A percentile compares a stretch with the other conserved stretches of the same genome.
Evolutionary conservation across 2,888 invertebrate species (phyloP).

Genomic region (Selenia dentaria): DNA sequence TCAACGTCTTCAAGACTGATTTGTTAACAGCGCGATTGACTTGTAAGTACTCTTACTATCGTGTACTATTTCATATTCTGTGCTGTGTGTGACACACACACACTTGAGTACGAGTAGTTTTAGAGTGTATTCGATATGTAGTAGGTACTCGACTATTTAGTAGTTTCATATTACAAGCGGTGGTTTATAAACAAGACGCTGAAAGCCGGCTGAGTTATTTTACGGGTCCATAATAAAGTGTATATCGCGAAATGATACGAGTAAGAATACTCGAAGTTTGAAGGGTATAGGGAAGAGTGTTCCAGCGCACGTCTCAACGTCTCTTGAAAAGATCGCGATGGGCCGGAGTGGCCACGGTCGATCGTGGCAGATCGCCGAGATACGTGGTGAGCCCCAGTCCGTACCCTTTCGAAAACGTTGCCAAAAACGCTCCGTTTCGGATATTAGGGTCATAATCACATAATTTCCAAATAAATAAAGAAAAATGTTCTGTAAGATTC

Average conservation of each 20-base stretch:
- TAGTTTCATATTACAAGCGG: slow-evolving; percentile 17
- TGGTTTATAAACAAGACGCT: slow-evolving; percentile 2
- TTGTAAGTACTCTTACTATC: slow-evolving; percentile 22
- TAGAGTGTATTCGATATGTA: slow-evolving; percentile 31
- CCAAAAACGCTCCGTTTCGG: slow-evolving; percentile 25
- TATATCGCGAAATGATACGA: neutral
- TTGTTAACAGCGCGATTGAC: slow-evolving; percentile 41
- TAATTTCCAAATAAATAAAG: slow-evolving; percentile 32
- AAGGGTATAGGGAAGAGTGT: slow-evolving; percentile 13
- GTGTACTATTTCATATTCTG: neutral
- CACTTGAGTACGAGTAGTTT: slow-evolving; percentile 35
- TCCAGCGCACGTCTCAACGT: slow-evolving; percentile 47
- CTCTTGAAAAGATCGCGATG: slow-evolving; percentile 58
- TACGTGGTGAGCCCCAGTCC: slow-evolving; percentile 56
- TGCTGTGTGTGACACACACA: slow-evolving; percentile 23
- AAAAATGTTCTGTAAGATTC: slow-evolving; percentile 37
- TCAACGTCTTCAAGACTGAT: slow-evolving; percentile 37
- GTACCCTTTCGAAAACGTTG: slow-evolving; percentile 26
- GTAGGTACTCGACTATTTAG: slow-evolving; percentile 9
- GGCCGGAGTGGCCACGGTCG: slow-evolving; percentile 54
- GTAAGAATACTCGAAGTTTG: slow-evolving; percentile 8
- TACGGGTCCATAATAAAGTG: slow-evolving; percentile 7
- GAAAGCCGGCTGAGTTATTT: slow-evolving; percentile 13
- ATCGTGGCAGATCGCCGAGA: slow-evolving; percentile 68
- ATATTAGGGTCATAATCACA: slow-evolving; percentile 28